phyloP scores from a whole-genome alignment of 2,888 invertebrate genomes.

The Brachycybe producta region DNA sequence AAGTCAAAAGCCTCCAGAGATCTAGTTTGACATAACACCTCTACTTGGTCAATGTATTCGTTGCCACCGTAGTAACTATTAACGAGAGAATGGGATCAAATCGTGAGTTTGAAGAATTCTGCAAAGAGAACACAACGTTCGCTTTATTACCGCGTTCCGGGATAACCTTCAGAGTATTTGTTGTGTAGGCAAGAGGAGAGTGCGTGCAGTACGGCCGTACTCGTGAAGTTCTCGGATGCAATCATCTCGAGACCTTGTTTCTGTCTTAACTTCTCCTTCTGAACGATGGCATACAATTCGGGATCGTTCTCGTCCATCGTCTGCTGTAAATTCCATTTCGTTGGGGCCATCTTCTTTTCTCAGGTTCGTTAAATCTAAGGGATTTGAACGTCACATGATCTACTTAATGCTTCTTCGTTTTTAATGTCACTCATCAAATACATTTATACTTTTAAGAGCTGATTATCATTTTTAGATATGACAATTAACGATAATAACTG shows the following conservation, averaged over 20 bases:
- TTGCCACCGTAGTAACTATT: slow-evolving; percentile 93
- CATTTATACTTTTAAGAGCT: too few species aligned
- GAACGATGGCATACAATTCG: slow-evolving; percentile 66
- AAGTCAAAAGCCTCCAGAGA: slow-evolving; percentile 70
- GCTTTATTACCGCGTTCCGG: slow-evolving; percentile 35
- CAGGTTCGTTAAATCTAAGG: too few species aligned
- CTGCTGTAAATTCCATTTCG: slow-evolving; percentile 5
- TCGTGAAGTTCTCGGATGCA: slow-evolving; percentile 59
- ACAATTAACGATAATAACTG: too few species aligned
- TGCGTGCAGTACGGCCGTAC: slow-evolving; percentile 31
- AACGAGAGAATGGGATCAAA: neutral
- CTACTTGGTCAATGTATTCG: slow-evolving; percentile 87
- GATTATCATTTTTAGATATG: too few species aligned
- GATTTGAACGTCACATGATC: too few species aligned
- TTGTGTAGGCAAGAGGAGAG: slow-evolving; percentile 43
- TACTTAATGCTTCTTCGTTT: too few species aligned
- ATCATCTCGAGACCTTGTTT: slow-evolving; percentile 80
- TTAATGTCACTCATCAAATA: too few species aligned
- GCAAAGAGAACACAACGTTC: neutral
- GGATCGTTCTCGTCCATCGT: slow-evolving; percentile 59
- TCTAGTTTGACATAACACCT: slow-evolving; percentile 73
- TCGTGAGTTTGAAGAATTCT: neutral
- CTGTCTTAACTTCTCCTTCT: slow-evolving; percentile 76
- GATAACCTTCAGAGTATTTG: slow-evolving; percentile 47
- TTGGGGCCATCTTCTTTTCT: too few species aligned